Evolutionary conservation across 1,140 invertebrate genomes (phyloP).

Genomic region (Neoseiulus cucumeris): DNA sequence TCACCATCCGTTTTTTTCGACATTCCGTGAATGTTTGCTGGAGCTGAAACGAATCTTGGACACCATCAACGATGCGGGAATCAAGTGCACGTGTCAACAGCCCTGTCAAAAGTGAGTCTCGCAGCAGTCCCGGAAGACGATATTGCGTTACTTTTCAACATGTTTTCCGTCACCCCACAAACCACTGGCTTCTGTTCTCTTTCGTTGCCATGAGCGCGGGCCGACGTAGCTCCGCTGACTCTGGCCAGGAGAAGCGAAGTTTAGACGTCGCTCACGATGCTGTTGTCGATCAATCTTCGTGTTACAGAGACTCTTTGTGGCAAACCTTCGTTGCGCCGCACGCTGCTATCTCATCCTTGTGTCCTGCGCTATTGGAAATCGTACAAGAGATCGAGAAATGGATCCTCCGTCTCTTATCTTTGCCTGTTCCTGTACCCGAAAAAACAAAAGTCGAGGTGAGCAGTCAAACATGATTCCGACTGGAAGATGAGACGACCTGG

Average conservation of each 20-base stretch:
- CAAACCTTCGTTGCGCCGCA: background rate
- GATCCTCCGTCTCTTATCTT: conserved; percentile 81
- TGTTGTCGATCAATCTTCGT: background rate
- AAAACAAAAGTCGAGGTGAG: conserved; percentile 77
- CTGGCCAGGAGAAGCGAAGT: too few relatives aligned
- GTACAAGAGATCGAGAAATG: conserved; percentile 95
- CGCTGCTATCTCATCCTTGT: background rate
- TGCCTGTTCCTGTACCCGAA: conserved; percentile 88
- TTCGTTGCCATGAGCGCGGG: background rate
- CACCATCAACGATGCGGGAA: conserved; percentile 63
- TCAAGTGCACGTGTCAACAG: conserved; percentile 4
- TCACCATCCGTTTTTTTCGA: conserved; percentile 96
- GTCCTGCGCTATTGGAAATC: conserved; percentile 71
- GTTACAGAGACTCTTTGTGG: conserved; percentile 27
- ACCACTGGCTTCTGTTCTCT: background rate
- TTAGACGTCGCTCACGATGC: background rate
- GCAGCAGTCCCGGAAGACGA: conserved; percentile 50
- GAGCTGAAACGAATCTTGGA: conserved; percentile 86
- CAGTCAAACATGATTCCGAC: too few relatives aligned
- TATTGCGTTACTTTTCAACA: background rate
- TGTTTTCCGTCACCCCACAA: background rate
- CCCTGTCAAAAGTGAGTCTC: background rate
- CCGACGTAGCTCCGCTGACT: too few relatives aligned
- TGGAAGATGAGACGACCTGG: background rate
- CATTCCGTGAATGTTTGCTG: conserved; percentile 88